Percentiles rank a stretch among this genome's conserved stretches.
These are phyloP conservation scores for Oscheius onirici DNA, from an alignment of 2,888 invertebrate genomes.

Conservation along the genomic window DNA sequence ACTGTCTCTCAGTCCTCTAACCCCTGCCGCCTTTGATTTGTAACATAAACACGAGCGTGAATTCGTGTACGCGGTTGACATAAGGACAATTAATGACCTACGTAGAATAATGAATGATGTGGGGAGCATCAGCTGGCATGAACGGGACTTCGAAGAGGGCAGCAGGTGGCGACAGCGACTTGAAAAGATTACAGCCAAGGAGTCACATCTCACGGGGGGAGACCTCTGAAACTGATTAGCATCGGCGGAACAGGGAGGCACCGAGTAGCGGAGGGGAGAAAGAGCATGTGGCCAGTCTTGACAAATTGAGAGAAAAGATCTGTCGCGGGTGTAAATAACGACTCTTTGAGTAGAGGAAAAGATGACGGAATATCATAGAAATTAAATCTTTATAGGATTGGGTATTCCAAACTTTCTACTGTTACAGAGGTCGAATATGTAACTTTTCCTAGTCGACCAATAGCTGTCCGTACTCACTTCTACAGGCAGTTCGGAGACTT, in stretches of 20 bases:
- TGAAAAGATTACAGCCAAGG: not conserved
- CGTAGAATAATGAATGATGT: constrained; percentile 30
- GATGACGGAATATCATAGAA: no score
- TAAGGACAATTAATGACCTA: constrained; percentile 20
- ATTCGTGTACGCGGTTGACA: not conserved
- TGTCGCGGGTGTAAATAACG: not conserved
- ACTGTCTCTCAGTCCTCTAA: not conserved
- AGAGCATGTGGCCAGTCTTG: not conserved
- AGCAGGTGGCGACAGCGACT: constrained; percentile 1
- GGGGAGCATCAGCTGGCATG: constrained; percentile 25
- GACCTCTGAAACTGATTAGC: constrained; percentile 18
- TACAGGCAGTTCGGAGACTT: no score
- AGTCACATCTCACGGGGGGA: constrained; percentile 12
- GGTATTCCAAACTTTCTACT: no score
- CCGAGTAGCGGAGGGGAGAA: not conserved
- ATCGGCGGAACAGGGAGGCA: not conserved
- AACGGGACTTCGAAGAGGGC: no score
- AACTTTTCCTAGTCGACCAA: no score
- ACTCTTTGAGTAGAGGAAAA: not conserved
- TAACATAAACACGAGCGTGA: constrained; percentile 13
- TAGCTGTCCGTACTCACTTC: no score
- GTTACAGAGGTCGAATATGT: no score
- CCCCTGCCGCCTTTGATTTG: not conserved
- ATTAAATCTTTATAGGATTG: no score
- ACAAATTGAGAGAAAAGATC: constrained; percentile 16